Evolutionary conservation across 2,113 vertebrate species (phyloP).

Genomic region (Trematocara macrostoma): DNA sequence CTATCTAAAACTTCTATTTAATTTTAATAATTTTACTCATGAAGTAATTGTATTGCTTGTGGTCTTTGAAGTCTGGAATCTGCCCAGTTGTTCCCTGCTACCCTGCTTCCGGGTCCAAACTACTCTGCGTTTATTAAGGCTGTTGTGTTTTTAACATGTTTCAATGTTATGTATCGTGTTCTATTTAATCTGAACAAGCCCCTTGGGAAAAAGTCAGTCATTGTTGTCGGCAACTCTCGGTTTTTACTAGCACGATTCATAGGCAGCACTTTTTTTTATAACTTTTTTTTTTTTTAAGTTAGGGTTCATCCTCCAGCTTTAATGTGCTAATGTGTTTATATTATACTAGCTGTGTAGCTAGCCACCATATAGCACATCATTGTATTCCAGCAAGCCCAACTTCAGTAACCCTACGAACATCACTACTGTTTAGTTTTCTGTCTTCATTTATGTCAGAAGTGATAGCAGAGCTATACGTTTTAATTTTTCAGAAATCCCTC

Average conservation of each 20-base stretch:
- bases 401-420: neutral
- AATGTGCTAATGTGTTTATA: neutral
- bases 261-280: neutral
- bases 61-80: neutral
- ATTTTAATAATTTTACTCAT: neutral
- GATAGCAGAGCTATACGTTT: neutral
- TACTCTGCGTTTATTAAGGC: neutral
- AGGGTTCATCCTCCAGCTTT: neutral
- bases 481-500: neutral
- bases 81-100: neutral
- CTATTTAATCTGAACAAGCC: neutral
- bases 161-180: neutral
- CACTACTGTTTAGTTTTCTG: neutral
- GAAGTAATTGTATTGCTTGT: neutral
- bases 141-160: neutral
- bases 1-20: neutral
- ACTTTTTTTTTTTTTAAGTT: neutral
- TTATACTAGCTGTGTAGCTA: neutral
- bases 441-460: neutral
- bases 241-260: neutral
- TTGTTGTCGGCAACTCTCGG: neutral
- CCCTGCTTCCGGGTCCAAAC: neutral
- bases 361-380: neutral
- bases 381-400: neutral
- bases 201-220: neutral